Evolutionary conservation across 2,113 vertebrate genomes (phyloP).

Genomic region (Ovibos moschatus): DNA sequence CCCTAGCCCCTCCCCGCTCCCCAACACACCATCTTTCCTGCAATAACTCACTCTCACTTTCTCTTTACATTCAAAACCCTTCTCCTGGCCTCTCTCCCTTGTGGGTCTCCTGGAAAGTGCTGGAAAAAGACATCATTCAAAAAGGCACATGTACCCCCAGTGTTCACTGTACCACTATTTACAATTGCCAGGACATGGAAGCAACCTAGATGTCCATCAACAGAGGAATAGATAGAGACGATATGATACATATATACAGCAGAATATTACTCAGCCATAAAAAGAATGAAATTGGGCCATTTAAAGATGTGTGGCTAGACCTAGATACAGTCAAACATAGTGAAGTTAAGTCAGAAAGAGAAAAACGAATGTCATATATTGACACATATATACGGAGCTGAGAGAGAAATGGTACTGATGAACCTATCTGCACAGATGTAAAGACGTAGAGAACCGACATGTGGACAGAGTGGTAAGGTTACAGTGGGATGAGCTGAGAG

Average conservation of each 20-base stretch:
- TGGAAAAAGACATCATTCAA: not conserved
- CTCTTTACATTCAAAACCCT: not conserved
- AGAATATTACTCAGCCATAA: not conserved
- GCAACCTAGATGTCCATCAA: not conserved
- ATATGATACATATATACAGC: not conserved
- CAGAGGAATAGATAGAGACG: not conserved
- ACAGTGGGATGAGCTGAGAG: not conserved
- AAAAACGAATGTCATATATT: not conserved
- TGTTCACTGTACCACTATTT: not conserved
- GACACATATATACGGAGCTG: not conserved
- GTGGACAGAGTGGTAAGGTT: not conserved
- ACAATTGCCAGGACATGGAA: not conserved
- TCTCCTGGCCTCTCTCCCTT: not conserved
- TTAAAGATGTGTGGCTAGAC: not conserved
- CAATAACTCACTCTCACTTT: not conserved
- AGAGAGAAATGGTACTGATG: not conserved
- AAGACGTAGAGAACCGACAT: not conserved
- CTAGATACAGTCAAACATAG: not conserved
- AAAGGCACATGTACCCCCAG: not conserved
- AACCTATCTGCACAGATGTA: not conserved
- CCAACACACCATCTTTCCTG: not conserved
- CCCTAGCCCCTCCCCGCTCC: too few relatives aligned
- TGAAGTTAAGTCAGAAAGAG: not conserved
- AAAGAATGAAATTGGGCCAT: not conserved
- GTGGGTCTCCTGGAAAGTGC: not conserved